These are phyloP conservation scores for Drosophila pseudotalamancana DNA, from an alignment of 2,888 invertebrate genomes.

Conservation along the genomic window DNA sequence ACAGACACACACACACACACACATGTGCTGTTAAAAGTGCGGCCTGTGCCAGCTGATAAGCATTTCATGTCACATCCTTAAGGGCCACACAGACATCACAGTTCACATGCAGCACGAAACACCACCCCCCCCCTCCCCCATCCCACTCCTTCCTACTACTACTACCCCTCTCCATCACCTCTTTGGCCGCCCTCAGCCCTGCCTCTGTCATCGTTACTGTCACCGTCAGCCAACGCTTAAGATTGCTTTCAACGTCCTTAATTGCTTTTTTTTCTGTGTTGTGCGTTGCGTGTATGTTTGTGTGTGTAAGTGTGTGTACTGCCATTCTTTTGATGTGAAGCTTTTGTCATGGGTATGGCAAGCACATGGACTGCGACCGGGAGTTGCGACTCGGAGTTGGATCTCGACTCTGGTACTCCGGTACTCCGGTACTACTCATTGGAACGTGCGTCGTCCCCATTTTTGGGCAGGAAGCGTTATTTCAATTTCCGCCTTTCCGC, in stretches of 20 bases:
- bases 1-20: too few relatives aligned
- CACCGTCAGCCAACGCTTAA: slow-evolving; percentile 80
- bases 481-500: slow-evolving; percentile 79
- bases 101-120: slow-evolving; percentile 66
- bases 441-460: slow-evolving; percentile 42
- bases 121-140: too few relatives aligned
- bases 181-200: background rate
- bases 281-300: slow-evolving; percentile 31
- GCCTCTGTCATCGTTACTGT: slow-evolving; percentile 65
- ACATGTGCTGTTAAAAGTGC: slow-evolving; percentile 47
- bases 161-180: too few relatives aligned
- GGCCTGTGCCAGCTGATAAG: slow-evolving; percentile 74
- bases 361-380: slow-evolving; percentile 13
- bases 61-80: slow-evolving; percentile 83
- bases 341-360: slow-evolving; percentile 57
- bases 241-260: slow-evolving; percentile 84
- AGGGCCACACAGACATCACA: slow-evolving; percentile 65
- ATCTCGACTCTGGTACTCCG: too few relatives aligned
- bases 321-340: slow-evolving; percentile 69
- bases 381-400: slow-evolving; percentile 9
- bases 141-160: background rate
- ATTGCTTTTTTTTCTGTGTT: slow-evolving; percentile 82
- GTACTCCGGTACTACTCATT: too few relatives aligned
- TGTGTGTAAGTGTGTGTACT: slow-evolving; percentile 28
- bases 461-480: slow-evolving; percentile 75